Conservation (phyloP, 2,113 vertebrate species). For the Ornithorhynchus anatinus region DNA sequence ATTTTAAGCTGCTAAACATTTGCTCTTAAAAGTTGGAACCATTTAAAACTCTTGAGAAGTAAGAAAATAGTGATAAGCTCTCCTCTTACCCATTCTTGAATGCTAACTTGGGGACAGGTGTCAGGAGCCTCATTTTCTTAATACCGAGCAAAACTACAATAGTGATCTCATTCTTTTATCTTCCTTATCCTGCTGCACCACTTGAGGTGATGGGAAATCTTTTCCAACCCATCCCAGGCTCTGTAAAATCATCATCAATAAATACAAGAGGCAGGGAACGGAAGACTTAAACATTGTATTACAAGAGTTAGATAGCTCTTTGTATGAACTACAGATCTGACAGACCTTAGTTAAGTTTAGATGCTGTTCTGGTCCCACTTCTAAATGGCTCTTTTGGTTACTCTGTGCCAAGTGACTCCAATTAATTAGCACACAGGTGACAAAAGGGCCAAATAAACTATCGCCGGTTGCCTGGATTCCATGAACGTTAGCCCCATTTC, state of each 20-base stretch:
- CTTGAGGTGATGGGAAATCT: background rate
- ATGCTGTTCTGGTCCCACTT: background rate
- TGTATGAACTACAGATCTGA: background rate
- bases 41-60: too few relatives aligned
- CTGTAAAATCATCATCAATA: slow-evolving; percentile 16
- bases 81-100: too few relatives aligned
- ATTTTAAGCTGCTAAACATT: too few relatives aligned
- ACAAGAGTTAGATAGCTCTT: background rate
- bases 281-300: background rate
- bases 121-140: too few relatives aligned
- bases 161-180: too few relatives aligned
- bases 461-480: too few relatives aligned
- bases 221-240: background rate
- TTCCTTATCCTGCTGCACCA: background rate
- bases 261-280: slow-evolving; percentile 22
- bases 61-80: too few relatives aligned
- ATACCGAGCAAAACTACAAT: too few relatives aligned
- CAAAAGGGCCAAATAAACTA: background rate
- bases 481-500: too few relatives aligned
- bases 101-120: too few relatives aligned
- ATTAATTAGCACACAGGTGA: background rate
- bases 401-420: background rate
- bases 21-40: too few relatives aligned
- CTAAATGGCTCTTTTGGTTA: background rate
- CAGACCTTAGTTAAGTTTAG: background rate